Evolutionary conservation across 2,113 vertebrate species (phyloP).

Genomic region (Anolis carolinensis): DNA sequence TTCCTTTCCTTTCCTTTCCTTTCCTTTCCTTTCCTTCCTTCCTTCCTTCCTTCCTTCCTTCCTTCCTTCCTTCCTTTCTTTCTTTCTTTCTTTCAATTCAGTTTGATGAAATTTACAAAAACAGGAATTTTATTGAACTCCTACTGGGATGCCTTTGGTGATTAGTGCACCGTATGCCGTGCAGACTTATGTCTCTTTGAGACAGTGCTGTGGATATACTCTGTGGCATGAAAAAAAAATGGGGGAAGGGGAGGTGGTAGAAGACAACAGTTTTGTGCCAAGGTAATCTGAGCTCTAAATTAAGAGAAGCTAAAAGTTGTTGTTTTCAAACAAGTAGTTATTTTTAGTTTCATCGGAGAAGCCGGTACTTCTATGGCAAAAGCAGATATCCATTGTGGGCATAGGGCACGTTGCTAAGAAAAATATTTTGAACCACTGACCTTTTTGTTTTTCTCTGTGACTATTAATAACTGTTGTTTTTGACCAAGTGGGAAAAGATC

Average conservation of each 20-base stretch:
- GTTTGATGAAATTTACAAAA: too few relatives aligned
- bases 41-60: too few relatives aligned
- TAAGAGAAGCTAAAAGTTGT: background rate
- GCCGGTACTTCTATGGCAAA: background rate
- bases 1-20: too few relatives aligned
- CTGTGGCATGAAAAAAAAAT: background rate
- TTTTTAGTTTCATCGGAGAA: background rate
- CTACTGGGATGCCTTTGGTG: background rate
- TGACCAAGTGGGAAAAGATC: background rate
- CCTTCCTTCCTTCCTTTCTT: too few relatives aligned
- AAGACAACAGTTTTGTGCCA: background rate
- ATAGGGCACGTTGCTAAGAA: background rate
- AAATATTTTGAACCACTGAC: background rate
- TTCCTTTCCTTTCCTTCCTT: background rate
- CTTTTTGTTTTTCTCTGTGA: background rate
- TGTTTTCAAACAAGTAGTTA: background rate
- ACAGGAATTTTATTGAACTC: too few relatives aligned
- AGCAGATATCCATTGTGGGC: background rate
- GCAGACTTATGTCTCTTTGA: background rate
- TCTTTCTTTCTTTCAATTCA: too few relatives aligned
- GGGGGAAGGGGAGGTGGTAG: too few relatives aligned
- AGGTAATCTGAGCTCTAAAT: background rate
- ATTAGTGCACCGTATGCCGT: background rate
- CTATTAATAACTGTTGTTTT: background rate
- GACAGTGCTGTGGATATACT: background rate